These are phyloP conservation scores for Aleiodes sp. DNA, from an alignment of 1,140 invertebrate species.

Conservation along the genomic window DNA sequence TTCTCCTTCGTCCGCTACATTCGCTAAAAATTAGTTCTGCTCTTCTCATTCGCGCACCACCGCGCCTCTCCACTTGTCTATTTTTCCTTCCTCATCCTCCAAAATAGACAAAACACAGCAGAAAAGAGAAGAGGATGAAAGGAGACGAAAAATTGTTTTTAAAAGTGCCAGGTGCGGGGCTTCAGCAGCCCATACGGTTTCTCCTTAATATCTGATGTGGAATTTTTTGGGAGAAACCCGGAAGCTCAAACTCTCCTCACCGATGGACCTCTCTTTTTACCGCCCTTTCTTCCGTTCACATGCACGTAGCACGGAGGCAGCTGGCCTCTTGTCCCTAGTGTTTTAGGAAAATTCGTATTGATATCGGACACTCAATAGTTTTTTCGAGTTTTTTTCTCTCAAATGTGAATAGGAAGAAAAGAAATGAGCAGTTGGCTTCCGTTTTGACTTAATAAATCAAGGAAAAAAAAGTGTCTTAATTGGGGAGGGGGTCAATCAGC, in stretches of 20 bases:
- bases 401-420: not conserved
- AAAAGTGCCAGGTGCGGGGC: not conserved
- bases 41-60: too few relatives aligned
- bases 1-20: too few relatives aligned
- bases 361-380: conserved; percentile 2
- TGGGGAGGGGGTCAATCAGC: not conserved
- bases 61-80: too few relatives aligned
- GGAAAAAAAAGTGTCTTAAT: too few relatives aligned
- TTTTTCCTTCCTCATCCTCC: too few relatives aligned
- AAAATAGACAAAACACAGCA: too few relatives aligned
- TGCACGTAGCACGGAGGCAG: not conserved
- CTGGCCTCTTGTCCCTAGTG: not conserved
- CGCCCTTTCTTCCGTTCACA: conserved; percentile 3
- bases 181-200: not conserved
- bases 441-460: conserved; percentile 3
- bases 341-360: conserved; percentile 2
- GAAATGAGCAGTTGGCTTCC: not conserved
- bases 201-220: not conserved
- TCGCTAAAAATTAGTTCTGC: too few relatives aligned
- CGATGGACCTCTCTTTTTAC: not conserved
- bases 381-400: too few relatives aligned
- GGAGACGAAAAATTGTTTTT: not conserved
- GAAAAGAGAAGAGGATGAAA: not conserved
- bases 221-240: not conserved
- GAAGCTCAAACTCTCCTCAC: not conserved